These are phyloP conservation scores for Galago senegalensis DNA, from an alignment of 2,797 vertebrate genomes.

Conservation along the genomic window DNA sequence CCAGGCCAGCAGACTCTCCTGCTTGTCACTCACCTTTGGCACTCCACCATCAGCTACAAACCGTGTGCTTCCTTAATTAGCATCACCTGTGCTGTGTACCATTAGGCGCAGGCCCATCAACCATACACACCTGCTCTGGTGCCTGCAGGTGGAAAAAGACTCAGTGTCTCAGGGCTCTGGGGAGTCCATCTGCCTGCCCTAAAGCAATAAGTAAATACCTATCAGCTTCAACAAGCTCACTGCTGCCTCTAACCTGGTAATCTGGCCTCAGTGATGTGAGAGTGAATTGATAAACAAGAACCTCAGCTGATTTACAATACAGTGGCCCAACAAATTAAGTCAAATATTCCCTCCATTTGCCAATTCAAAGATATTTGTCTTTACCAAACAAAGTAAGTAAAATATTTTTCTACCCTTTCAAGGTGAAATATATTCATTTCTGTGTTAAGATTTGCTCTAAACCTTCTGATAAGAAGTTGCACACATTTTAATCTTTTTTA, in stretches of 20 bases:
- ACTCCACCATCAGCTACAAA: slow-evolving; percentile 86
- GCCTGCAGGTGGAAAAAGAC: slow-evolving; percentile 74
- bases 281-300: slow-evolving; percentile 66
- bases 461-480: not conserved
- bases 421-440: slow-evolving; percentile 13
- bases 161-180: slow-evolving; percentile 31
- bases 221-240: slow-evolving; percentile 61
- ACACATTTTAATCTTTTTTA: not conserved
- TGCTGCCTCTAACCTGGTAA: slow-evolving; percentile 76
- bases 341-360: not conserved
- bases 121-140: slow-evolving; percentile 77
- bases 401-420: not conserved
- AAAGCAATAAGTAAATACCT: slow-evolving; percentile 75
- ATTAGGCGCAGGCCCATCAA: slow-evolving; percentile 78
- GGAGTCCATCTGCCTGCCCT: slow-evolving; percentile 71
- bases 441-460: slow-evolving; percentile 26
- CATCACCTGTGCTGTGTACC: slow-evolving; percentile 87
- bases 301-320: not conserved
- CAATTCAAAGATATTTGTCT: not conserved
- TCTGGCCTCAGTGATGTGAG: slow-evolving; percentile 52
- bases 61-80: slow-evolving; percentile 84
- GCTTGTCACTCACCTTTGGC: slow-evolving; percentile 91
- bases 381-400: not conserved
- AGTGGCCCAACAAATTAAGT: not conserved
- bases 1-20: slow-evolving; percentile 88